A percentile compares a stretch with the other conserved stretches of the same genome.
Conservation (phyloP, 2,888 invertebrate species). For the Mesodorylaimus sp. region DNA sequence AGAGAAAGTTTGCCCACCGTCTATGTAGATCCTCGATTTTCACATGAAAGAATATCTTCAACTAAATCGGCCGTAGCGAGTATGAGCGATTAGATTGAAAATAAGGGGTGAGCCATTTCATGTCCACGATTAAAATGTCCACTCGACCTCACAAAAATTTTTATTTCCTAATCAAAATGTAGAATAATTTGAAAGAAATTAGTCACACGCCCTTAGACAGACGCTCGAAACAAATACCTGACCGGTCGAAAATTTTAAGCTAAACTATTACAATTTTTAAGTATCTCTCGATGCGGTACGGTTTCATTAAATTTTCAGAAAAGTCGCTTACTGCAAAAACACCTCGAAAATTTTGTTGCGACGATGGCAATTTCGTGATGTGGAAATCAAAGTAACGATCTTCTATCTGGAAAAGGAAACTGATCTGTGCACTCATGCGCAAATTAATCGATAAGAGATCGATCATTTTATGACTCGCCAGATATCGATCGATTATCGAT, state of each 20-base stretch:
- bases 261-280: neutral
- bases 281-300: conserved; percentile 38
- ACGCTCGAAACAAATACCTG: neutral
- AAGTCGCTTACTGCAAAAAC: conserved; percentile 61
- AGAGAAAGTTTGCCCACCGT: no score
- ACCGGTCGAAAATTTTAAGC: neutral
- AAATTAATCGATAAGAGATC: no score
- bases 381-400: conserved; percentile 98
- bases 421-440: no score
- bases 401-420: conserved; percentile 46
- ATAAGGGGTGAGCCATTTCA: no score
- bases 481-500: no score
- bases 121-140: no score
- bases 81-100: no score
- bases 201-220: neutral
- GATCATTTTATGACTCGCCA: no score
- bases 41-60: no score
- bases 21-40: no score
- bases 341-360: conserved; percentile 85
- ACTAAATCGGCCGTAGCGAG: no score
- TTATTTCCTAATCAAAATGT: neutral
- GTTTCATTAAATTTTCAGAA: conserved; percentile 59
- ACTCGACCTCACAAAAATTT: no score
- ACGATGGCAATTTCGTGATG: conserved; percentile 71
- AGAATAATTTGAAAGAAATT: neutral